Evolutionary conservation across 2,797 vertebrate species (phyloP), one percentile per base, ranked within the genome.

Genomic region (Morus bassanus): DNA sequence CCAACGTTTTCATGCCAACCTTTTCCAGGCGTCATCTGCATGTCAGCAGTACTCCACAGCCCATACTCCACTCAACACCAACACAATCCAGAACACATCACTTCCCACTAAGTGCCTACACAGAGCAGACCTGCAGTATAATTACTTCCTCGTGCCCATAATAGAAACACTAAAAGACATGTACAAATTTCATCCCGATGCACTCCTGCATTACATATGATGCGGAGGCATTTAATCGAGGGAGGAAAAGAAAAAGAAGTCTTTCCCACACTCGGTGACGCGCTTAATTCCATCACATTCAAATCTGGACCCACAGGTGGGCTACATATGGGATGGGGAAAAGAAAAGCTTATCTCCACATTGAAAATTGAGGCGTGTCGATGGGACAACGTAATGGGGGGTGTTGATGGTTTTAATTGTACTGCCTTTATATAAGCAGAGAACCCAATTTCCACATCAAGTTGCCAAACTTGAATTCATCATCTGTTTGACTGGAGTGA

Each of bases 21-120:
- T 91, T 88, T 88, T 84, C 73, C 94, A 89, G 88, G 89, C 70
- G 33, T 93, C 95, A 96, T 85, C 60, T 88, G 61, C 53, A 23
- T 81, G 69, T 80, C 95, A 92, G 79, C 68, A 81, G 85, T 19
- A 33, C 63, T 69, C 48, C 70, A 33, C 67, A 60, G 81, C 81
- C 64, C 7, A n/a, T 11, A 48, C 86, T 86, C 30, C 65, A n/a
- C 91, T 79, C 64, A 57, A 24, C 79, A 89, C 74, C 88, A 61
- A 85, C 93, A 91, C 89, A 68, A 48, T 53, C 87, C 95, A 94
- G 84, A 96, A 60, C 81, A 64, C 92, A 92, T 37, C 87, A 8
- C 84, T 91, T 93, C 89, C 95, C 94, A 88, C 92, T 7, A 13
- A 88, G 69, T 84, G 93, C 91, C 95, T 16, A 74, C 91, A 57